These are phyloP conservation scores for Drosophila heteroneura DNA, from an alignment of 2,888 invertebrate species.

Conservation along the genomic window DNA sequence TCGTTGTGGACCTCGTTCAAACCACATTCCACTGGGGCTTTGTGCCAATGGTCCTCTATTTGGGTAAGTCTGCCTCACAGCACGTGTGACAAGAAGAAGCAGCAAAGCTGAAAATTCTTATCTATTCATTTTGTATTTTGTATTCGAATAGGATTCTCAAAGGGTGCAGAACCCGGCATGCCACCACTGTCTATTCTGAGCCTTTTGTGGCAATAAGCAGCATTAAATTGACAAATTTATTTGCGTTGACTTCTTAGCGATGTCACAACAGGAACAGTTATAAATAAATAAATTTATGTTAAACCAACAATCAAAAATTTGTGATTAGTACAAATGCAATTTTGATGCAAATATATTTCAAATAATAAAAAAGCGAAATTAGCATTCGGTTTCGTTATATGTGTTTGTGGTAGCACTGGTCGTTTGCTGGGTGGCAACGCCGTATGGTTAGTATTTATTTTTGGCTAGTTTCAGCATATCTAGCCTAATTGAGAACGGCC, in stretches of 20 bases:
- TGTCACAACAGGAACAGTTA: slow-evolving; percentile 22
- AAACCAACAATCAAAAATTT: slow-evolving; percentile 7
- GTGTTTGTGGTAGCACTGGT: slow-evolving; percentile 20
- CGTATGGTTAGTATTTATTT: slow-evolving; percentile 12
- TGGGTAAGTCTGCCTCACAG: slow-evolving; percentile 86
- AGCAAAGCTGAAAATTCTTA: slow-evolving; percentile 1
- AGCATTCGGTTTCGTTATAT: not conserved
- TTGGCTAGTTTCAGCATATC: not conserved
- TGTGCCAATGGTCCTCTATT: slow-evolving; percentile 89
- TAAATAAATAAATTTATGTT: slow-evolving; percentile 68
- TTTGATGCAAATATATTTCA: not conserved
- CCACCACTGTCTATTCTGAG: slow-evolving; percentile 86
- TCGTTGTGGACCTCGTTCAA: slow-evolving; percentile 87
- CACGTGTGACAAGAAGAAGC: slow-evolving; percentile 54
- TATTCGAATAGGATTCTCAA: slow-evolving; percentile 87
- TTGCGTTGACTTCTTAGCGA: slow-evolving; percentile 44
- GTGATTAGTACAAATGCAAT: not conserved
- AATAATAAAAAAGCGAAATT: not conserved
- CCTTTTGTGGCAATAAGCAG: slow-evolving; percentile 83
- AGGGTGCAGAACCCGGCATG: slow-evolving; percentile 90
- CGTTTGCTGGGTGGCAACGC: slow-evolving; percentile 24
- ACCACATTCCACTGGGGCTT: slow-evolving; percentile 90
- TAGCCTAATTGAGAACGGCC: not conserved
- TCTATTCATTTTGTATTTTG: slow-evolving; percentile 30
- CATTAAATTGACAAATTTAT: slow-evolving; percentile 34